Percentiles rank a stretch among this genome's conserved stretches.
These are phyloP conservation scores for Tricholaema leucomelas DNA, from an alignment of 2,113 vertebrate species.

Conservation along the genomic window DNA sequence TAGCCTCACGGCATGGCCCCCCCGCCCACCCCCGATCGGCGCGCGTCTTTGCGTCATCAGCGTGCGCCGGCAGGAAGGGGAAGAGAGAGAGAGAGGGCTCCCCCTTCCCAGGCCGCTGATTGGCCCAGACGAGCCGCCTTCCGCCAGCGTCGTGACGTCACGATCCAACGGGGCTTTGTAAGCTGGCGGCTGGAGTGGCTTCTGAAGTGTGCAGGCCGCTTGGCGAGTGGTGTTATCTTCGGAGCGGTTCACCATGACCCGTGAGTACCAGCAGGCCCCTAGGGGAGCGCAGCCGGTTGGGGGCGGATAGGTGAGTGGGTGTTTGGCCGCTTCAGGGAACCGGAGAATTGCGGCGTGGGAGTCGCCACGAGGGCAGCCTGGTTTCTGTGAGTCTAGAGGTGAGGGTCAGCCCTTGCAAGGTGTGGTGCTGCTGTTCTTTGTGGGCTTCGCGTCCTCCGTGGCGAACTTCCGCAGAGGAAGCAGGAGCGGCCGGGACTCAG, in stretches of 20 bases:
- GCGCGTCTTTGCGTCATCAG: background rate
- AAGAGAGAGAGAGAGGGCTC: too few species aligned
- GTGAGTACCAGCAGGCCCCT: background rate
- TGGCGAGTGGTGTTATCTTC: too few species aligned
- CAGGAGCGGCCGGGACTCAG: background rate
- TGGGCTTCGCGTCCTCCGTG: fast-evolving
- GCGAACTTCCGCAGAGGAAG: background rate
- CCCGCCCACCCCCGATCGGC: background rate
- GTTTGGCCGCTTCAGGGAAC: background rate
- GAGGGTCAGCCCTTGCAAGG: fast-evolving
- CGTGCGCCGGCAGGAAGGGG: background rate
- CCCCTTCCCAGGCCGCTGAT: too few species aligned
- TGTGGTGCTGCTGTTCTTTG: background rate
- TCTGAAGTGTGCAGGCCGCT: too few species aligned
- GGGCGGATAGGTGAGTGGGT: background rate
- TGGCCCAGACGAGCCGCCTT: too few species aligned
- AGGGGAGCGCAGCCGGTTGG: background rate
- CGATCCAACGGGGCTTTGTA: too few species aligned
- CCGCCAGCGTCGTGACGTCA: too few species aligned
- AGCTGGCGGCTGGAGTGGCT: too few species aligned
- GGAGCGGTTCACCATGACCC: background rate
- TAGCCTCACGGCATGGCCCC: background rate
- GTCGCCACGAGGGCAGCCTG: fast-evolving
- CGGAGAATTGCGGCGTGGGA: too few species aligned
- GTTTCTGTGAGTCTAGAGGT: fast-evolving